Percentiles rank a stretch among this genome's conserved stretches.
These are phyloP conservation scores for Athripsodes cinereus DNA, from an alignment of 2,888 invertebrate genomes.

Conservation along the genomic window DNA sequence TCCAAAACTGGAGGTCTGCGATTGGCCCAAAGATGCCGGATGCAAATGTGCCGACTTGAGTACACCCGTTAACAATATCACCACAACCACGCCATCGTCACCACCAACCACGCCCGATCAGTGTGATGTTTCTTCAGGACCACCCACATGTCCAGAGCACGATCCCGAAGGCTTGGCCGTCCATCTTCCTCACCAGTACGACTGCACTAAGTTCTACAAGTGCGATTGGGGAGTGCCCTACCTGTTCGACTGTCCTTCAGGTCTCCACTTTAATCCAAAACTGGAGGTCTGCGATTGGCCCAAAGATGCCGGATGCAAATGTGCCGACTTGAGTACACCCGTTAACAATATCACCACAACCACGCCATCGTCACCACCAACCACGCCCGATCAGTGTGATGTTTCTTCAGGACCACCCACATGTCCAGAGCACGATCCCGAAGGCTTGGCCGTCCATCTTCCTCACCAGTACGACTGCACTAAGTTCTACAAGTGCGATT, in stretches of 20 bases:
- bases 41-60: not conserved
- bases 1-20: constrained; percentile 1
- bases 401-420: constrained; percentile 3
- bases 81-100: not conserved
- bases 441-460: constrained; percentile 14
- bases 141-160: constrained; percentile 22
- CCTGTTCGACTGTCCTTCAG: constrained; percentile 27
- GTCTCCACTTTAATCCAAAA: constrained; percentile 28
- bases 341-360: too few species aligned
- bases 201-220: constrained; percentile 26
- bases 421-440: constrained; percentile 23
- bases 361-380: too few species aligned
- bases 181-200: constrained; percentile 17
- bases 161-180: constrained; percentile 17
- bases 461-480: constrained; percentile 24
- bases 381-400: not conserved
- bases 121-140: not conserved
- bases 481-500: constrained; percentile 24
- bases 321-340: not conserved
- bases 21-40: constrained; percentile 2
- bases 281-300: constrained; percentile 13
- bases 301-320: not conserved
- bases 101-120: not conserved
- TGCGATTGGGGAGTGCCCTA: constrained; percentile 27
- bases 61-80: too few species aligned